Evolutionary conservation across 1,140 invertebrate genomes (phyloP).

Genomic region (Brachionus sp.): DNA sequence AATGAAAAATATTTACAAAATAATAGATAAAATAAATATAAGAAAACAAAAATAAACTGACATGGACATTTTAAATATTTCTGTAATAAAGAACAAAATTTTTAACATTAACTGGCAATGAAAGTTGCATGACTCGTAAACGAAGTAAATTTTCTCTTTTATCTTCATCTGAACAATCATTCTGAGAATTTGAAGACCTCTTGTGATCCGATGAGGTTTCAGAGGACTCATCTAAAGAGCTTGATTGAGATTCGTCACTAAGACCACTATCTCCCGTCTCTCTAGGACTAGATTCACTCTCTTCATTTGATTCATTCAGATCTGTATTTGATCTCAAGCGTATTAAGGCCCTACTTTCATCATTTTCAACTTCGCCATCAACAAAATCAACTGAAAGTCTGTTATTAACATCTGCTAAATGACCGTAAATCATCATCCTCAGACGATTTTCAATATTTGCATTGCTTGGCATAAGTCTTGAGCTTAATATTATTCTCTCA

Average conservation of each 20-base stretch:
- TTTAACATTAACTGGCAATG: conserved; percentile 1
- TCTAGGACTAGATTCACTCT: neutral
- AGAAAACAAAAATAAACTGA: neutral
- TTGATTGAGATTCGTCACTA: conserved; percentile 21
- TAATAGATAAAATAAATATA: neutral
- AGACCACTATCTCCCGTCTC: neutral
- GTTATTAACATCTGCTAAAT: neutral
- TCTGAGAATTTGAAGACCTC: neutral
- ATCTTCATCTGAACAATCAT: neutral
- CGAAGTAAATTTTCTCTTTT: conserved; percentile 4
- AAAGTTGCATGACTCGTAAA: neutral
- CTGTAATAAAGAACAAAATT: conserved; percentile 24
- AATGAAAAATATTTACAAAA: too few species aligned
- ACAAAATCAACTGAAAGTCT: neutral
- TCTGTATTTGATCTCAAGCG: neutral
- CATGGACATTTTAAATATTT: conserved; percentile 10
- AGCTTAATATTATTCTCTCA: neutral
- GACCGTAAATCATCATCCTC: conserved; percentile 19
- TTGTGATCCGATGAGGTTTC: neutral
- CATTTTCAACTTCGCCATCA: neutral
- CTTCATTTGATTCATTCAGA: neutral
- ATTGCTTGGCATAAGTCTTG: neutral
- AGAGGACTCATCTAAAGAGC: neutral
- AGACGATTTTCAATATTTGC: neutral
- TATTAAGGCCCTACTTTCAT: neutral